phyloP scores from a whole-genome alignment of 2,113 vertebrate species.

The Ictidomys tridecemlineatus region DNA sequence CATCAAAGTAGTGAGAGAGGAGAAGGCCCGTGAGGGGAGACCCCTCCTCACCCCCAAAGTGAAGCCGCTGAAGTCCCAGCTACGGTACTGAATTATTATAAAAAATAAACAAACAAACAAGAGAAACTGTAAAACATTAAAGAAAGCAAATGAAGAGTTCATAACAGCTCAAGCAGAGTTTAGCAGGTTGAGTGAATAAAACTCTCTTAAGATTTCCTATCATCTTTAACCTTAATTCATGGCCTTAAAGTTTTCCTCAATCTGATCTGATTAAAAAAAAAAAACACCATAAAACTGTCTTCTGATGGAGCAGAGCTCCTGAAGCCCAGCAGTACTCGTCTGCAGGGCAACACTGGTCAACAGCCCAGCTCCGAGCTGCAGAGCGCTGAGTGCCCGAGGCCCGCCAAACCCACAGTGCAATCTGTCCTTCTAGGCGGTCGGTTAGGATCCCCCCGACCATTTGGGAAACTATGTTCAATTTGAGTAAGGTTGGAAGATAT shows the following conservation, averaged over 20 bases:
- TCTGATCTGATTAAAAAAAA: neutral
- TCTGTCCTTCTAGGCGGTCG: fast-evolving
- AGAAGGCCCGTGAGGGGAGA: neutral
- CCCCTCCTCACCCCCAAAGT: neutral
- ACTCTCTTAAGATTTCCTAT: neutral
- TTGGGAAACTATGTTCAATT: neutral
- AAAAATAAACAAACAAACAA: no score
- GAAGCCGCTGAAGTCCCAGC: neutral
- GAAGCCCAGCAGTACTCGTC: neutral
- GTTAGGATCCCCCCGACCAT: neutral
- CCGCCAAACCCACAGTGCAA: neutral
- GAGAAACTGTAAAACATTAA: neutral
- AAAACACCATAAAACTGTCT: neutral
- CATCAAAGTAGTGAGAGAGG: no score
- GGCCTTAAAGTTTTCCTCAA: neutral
- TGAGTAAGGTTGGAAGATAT: neutral
- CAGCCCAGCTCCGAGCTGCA: no score
- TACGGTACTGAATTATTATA: neutral
- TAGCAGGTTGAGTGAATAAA: neutral
- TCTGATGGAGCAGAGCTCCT: neutral
- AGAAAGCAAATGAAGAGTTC: neutral
- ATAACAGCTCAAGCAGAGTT: neutral
- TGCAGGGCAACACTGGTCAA: no score
- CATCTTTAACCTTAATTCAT: neutral
- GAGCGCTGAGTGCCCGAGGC: no score